Conservation (phyloP, 1,140 invertebrate genomes). For the Cheumatopsyche charites region DNA sequence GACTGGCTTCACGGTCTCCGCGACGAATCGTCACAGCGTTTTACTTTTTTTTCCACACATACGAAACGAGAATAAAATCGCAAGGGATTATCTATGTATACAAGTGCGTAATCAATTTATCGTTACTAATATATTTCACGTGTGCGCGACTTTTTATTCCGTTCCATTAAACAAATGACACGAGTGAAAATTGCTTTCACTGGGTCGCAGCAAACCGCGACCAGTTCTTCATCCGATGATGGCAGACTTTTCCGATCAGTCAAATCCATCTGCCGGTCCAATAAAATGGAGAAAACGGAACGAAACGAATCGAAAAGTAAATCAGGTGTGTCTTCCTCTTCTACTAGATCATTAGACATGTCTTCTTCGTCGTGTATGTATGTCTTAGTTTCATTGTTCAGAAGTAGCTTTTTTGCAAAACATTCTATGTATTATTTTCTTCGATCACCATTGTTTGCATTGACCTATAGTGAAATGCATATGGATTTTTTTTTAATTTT, state of each 20-base stretch:
- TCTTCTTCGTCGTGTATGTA: too few species aligned
- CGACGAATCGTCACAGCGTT: not conserved
- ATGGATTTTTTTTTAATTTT: too few species aligned
- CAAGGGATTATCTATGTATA: not conserved
- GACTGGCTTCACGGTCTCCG: not conserved
- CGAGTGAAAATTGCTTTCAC: constrained; percentile 47
- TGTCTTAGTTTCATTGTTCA: too few species aligned
- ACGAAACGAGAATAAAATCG: constrained; percentile 1
- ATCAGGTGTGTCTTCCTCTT: not conserved
- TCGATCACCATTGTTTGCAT: too few species aligned
- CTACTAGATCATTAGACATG: too few species aligned
- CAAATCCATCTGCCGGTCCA: not conserved
- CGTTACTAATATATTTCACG: not conserved
- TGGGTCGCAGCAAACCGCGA: constrained; percentile 31
- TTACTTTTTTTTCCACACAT: too few species aligned
- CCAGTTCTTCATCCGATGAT: not conserved
- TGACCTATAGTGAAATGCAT: too few species aligned
- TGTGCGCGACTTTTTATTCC: constrained; percentile 40
- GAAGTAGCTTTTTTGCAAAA: too few species aligned
- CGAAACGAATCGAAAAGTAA: constrained; percentile 2
- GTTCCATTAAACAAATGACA: constrained; percentile 47
- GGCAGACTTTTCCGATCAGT: constrained; percentile 4
- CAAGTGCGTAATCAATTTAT: constrained; percentile 4
- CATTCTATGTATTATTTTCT: too few species aligned
- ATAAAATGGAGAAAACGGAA: not conserved